Evolutionary conservation across 2,797 vertebrate species (phyloP).

Genomic region (Gephyroberyx darwinii): DNA sequence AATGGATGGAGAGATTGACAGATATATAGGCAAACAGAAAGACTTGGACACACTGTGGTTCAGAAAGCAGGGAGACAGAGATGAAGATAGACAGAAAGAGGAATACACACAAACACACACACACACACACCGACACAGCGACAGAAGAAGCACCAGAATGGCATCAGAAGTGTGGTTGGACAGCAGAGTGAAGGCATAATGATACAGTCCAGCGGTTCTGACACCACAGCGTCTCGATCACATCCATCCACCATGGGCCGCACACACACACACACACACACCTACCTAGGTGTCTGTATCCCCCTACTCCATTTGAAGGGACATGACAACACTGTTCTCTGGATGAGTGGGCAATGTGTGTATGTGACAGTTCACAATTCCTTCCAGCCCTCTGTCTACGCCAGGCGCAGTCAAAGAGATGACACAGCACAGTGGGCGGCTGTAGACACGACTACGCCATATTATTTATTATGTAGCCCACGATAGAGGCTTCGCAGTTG

Average conservation of each 20-base stretch:
- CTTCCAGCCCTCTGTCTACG: slow-evolving; percentile 7
- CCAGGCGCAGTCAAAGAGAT: slow-evolving; percentile 37
- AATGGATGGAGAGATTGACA: not conserved
- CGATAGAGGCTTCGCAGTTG: slow-evolving; percentile 10
- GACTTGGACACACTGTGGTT: not conserved
- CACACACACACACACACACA: slow-evolving; percentile 3
- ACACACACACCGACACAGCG: not conserved
- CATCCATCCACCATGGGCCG: slow-evolving; percentile 19
- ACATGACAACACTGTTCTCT: slow-evolving; percentile 45
- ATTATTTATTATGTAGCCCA: slow-evolving; percentile 23
- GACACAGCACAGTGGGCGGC: slow-evolving; percentile 34
- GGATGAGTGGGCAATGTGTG: slow-evolving; percentile 48
- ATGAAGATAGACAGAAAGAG: slow-evolving; percentile 17
- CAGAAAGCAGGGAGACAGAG: slow-evolving; percentile 26
- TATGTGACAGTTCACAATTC: slow-evolving; percentile 53
- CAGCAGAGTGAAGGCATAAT: slow-evolving; percentile 50
- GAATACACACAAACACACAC: not conserved
- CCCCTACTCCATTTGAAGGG: slow-evolving; percentile 17
- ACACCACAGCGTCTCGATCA: slow-evolving; percentile 44
- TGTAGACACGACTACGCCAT: slow-evolving; percentile 17
- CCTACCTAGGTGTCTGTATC: not conserved
- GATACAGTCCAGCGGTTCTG: slow-evolving; percentile 43
- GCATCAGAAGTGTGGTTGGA: slow-evolving; percentile 37
- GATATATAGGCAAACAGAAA: no score
- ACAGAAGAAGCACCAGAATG: slow-evolving; percentile 25